Percentiles rank a stretch among this genome's conserved stretches.
These are phyloP conservation scores for Kuschelorhynchus macadamiae DNA, from an alignment of 2,888 invertebrate species.

Conservation along the genomic window DNA sequence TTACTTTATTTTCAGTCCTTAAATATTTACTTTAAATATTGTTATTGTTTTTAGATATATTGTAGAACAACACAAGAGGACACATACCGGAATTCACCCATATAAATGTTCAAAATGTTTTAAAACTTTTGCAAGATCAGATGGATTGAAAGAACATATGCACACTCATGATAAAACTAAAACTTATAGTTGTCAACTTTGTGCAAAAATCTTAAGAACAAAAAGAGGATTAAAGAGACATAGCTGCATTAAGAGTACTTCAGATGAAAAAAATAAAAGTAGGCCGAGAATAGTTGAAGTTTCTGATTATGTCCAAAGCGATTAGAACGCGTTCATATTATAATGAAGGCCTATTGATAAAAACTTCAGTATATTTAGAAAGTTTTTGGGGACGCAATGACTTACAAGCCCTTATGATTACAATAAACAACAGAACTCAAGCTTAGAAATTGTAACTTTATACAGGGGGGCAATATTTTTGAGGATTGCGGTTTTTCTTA, in stretches of 20 bases:
- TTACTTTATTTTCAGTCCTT: not conserved
- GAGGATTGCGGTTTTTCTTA: no score
- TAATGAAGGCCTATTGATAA: no score
- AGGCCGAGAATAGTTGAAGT: no score
- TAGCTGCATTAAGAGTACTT: conserved; percentile 11
- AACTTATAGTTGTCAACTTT: conserved; percentile 22
- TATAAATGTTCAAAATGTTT: conserved; percentile 31
- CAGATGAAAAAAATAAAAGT: no score
- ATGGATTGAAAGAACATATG: conserved; percentile 33
- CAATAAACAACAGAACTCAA: no score
- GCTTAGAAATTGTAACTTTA: no score
- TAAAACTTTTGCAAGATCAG: conserved; percentile 36
- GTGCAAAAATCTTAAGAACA: conserved; percentile 28
- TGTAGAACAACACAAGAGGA: conserved; percentile 35
- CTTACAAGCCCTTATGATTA: no score
- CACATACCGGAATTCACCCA: conserved; percentile 40
- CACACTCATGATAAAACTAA: conserved; percentile 25
- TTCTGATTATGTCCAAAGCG: no score
- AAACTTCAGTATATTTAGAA: no score
- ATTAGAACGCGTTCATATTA: no score
- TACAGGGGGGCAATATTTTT: no score
- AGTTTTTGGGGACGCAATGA: no score
- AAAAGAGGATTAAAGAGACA: conserved; percentile 33
- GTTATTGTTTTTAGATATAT: conserved; percentile 26
- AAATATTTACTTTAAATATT: conserved; percentile 3